Evolutionary conservation across 2,797 vertebrate species (phyloP).

Genomic region (Tolypeutes matacus): DNA sequence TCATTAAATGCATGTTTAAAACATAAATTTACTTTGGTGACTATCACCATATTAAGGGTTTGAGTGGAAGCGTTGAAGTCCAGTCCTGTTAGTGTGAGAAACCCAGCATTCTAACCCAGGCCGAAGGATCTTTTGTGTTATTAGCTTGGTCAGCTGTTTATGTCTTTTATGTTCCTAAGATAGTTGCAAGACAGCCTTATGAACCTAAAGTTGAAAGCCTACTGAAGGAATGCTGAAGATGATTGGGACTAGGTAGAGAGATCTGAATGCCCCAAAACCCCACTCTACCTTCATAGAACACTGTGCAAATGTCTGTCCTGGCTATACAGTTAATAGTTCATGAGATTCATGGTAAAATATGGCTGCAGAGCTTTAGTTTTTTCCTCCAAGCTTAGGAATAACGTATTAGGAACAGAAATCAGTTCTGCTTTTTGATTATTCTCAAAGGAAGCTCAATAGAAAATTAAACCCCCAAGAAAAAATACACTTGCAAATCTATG

Average conservation of each 20-base stretch:
- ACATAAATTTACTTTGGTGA: not conserved
- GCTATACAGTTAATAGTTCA: not conserved
- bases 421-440: not conserved
- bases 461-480: not conserved
- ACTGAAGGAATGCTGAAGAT: not conserved
- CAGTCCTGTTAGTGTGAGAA: not conserved
- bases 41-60: not conserved
- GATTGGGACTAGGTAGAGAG: not conserved
- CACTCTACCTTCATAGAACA: not conserved
- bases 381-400: not conserved
- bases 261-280: not conserved
- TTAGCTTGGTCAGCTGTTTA: not conserved
- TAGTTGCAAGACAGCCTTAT: conserved; percentile 25
- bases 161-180: not conserved
- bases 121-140: not conserved
- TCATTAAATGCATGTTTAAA: conserved; percentile 52
- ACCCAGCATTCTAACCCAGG: not conserved
- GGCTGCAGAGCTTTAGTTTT: not conserved
- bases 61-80: not conserved
- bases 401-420: not conserved
- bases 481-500: not conserved
- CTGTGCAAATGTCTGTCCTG: not conserved
- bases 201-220: conserved; percentile 55
- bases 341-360: not conserved
- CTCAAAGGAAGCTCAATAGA: not conserved